phyloP scores from a whole-genome alignment of 64 coral and sea anemone species.

The Montipora foliosa region DNA sequence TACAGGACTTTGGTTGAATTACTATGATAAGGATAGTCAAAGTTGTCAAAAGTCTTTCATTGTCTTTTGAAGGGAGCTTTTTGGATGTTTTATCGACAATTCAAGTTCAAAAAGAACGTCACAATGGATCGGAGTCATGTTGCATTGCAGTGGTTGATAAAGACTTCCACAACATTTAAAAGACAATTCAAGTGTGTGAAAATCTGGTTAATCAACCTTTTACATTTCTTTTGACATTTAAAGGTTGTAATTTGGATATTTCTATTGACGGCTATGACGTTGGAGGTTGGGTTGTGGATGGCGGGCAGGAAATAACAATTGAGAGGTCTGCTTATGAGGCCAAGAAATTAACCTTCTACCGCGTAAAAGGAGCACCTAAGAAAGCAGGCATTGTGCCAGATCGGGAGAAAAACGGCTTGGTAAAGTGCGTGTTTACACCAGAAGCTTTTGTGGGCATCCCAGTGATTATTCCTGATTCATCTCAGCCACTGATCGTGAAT shows the following conservation, averaged over 20 bases:
- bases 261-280: slow-evolving; percentile 65
- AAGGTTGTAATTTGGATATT: slow-evolving; percentile 54
- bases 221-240: background rate
- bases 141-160: too few relatives aligned
- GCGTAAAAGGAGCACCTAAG: slow-evolving; percentile 45
- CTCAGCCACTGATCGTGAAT: background rate
- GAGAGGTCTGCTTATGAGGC: slow-evolving; percentile 48
- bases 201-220: background rate
- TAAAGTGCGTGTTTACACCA: slow-evolving; percentile 52
- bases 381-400: slow-evolving; percentile 32
- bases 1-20: too few relatives aligned
- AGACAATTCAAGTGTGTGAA: background rate
- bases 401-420: slow-evolving; percentile 35
- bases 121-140: too few relatives aligned
- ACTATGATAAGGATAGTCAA: too few relatives aligned
- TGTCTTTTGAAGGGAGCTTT: too few relatives aligned
- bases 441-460: background rate
- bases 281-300: slow-evolving; percentile 44
- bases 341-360: slow-evolving; percentile 62
- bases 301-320: slow-evolving; percentile 23
- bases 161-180: too few relatives aligned
- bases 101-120: too few relatives aligned
- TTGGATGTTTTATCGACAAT: too few relatives aligned
- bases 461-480: background rate
- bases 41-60: too few relatives aligned